These are phyloP conservation scores for Xiphophorus couchianus DNA, from an alignment of 2,113 vertebrate genomes.

Conservation along the genomic window DNA sequence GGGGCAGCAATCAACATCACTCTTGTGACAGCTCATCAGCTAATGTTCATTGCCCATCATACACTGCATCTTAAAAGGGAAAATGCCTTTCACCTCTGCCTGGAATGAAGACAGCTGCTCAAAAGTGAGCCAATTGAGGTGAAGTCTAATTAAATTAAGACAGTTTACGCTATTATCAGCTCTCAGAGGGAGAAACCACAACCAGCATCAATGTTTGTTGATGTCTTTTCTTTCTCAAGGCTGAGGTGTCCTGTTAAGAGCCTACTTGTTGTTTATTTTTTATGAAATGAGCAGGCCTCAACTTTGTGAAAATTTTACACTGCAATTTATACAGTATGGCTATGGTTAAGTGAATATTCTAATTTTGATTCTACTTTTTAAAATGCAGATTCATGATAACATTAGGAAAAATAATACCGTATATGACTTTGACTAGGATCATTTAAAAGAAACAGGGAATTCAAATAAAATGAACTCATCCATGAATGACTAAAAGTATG, in stretches of 20 bases:
- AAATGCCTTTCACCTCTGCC: constrained; percentile 58
- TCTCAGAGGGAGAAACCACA: constrained; percentile 29
- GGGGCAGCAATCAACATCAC: constrained; percentile 45
- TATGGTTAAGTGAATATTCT: background rate
- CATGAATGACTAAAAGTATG: too few relatives aligned
- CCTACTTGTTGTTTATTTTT: background rate
- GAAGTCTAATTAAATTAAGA: constrained; percentile 66
- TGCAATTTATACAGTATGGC: background rate
- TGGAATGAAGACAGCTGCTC: constrained; percentile 43
- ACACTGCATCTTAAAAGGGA: constrained; percentile 51
- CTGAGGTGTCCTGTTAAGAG: constrained; percentile 16
- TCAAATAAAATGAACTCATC: background rate
- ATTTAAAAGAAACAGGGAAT: background rate
- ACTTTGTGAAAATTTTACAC: background rate
- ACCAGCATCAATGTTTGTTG: constrained; percentile 36
- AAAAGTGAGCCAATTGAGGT: constrained; percentile 46
- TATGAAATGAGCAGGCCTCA: background rate
- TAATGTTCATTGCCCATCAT: constrained; percentile 61
- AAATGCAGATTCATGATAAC: background rate
- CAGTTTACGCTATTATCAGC: constrained; percentile 63
- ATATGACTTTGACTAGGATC: too few relatives aligned
- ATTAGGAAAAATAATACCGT: too few relatives aligned
- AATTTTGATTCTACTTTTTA: background rate
- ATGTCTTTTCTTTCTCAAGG: constrained; percentile 10
- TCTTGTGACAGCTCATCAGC: constrained; percentile 61